Base-by-base conservation (phyloP, 1,140 invertebrate species). In the Drosophila fuyamai region DNA sequence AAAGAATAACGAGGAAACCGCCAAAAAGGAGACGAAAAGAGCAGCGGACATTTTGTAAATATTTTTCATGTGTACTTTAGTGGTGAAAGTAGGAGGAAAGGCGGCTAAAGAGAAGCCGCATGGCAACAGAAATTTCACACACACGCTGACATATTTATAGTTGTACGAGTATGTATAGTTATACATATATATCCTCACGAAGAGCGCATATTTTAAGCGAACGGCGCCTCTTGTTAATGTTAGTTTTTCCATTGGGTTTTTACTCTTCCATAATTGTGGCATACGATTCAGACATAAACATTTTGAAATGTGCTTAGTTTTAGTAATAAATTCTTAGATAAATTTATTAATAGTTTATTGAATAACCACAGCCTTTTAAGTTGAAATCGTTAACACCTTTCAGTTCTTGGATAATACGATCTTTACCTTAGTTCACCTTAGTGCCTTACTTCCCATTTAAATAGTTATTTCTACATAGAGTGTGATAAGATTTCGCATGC, bases 21-120 rank as follows among this genome's bases (percentile, higher is more conserved):
- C 65, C n/a, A 18, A 32, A 18, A 41, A 57, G 29, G 18, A 23
- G 46, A 23, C 12, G 40, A 35, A 41, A 70, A 60, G 16, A 32
- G 41, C 29, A 82, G 40, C 47, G 73, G 56, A 63, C 79, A 75
- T 82, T 82, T 82, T 75, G 75, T 75, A 82, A 82, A 82, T 82
- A 82, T 82, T 78, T 82, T 82, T 65, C 79, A 74, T 82, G 59
- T 77, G 79, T 81, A 66, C 48, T 67, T 73, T 72, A 54, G 53
- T 63, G 62, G 68, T 63, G 47, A 66, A 81, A 81, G 61, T 50
- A 54, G 53, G 40, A 55, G 23, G 40, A 36, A 32, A 57, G 35
- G 6, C 23, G 36, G 47, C 16, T 43, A 41, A 48, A 48, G 51
- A 27, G 41, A 65, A 51, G 18, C 53, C 46, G 70, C 75, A 78